Base-by-base conservation (phyloP, 30 jellyfish, hydroid and myxozoan genomes). In the Hydractinia echinata region DNA sequence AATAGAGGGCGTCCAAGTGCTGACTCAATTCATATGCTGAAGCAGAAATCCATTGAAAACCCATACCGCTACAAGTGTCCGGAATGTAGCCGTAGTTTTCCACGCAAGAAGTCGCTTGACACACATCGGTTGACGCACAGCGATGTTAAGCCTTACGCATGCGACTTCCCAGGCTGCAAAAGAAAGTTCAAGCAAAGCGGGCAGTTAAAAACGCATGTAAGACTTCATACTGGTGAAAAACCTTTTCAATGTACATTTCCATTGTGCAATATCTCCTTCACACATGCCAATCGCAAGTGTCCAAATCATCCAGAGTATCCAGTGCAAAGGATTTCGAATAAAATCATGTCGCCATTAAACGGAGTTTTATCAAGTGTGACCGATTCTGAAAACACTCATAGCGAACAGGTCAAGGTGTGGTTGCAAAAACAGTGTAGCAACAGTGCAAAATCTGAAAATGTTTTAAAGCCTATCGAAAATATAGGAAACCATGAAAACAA, bases 281-380 rank as follows among this genome's bases (percentile, higher is more conserved):
- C 85, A 10, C 85, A 77, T 77, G 85, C 85, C 13, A 77, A 77
- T 77, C 82, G 85, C 6, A 77, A 77, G 55, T 77, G 85, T 30
- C 78, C 85, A 4, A 54, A n/a, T 16, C 85, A 77, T 61, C 85
- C 85, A 10, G 76, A 54, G 55, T 56, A 77, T 77, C 81, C 85
- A 18, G 5, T 77, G 15, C 76, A 58, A 9, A 56, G 85, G n/a
- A 61, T 77, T 5, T 51, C 81, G 6, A 77, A 73, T n/a, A 7
- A n/a, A 74, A 67, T 48, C 8, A 13, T 49, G 61, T 76, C 76
- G 18, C 55, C 60, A 19, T n/a, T 50, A 13, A 60, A 71, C 11
- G 53, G 61, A 50, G 51, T 76, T 7, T 6, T 21, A 51, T 48
- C 55, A 52, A 53, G 20, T 15, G 30, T 52, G 10, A 18, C 9